Evolutionary conservation across 2,113 vertebrate species (phyloP), one percentile per base, ranked within the genome.

Genomic region (Forbesichthys agassizii): DNA sequence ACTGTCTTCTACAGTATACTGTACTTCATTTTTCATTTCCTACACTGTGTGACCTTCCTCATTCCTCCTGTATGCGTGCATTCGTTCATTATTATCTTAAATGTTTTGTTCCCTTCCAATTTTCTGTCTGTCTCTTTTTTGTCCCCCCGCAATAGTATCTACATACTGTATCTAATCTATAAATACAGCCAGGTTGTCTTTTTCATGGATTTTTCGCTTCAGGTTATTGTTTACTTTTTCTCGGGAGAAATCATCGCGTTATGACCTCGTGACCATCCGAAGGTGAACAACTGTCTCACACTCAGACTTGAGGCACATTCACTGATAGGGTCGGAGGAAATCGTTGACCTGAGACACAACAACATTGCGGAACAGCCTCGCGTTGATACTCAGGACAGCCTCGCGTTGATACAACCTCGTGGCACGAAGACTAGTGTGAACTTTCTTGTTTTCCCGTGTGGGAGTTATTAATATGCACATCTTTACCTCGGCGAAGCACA

Each of bases 281-380:
- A 83, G 71, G 73, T 69, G 71, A 79, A 79, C 3, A 12, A 18
- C 16, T 11, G 61, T 60, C 58, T 57, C 48, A 9, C 67, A 33
- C 51, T 1, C 5, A 64, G 56, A 48, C 63, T 66, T 57, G 61
- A 65, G 74, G 33, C 12, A 0, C 61, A 66, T 76, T 68, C 71
- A 80, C 68, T 73, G 53, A 68, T 64, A 11, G 4, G 51, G 69
- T 70, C 65, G 48, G 42, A 66, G 54, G 57, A 77, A 71, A 59
- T 36, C 71, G 20, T 27, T 73, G 71, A 77, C 49, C 68, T 58
- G 48, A 70, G 73, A 65, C 66, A 48, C 42, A 63, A 64, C 68
- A 58, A 64, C 63, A 52, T 57, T 68, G 33, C 16, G 16, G 33
- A 27, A 64, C 27, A 27, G 27, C 27, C 27, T 27, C 2, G 27